Conservation (phyloP, 2,888 invertebrate genomes). For the Tromatobia lineatoria region DNA sequence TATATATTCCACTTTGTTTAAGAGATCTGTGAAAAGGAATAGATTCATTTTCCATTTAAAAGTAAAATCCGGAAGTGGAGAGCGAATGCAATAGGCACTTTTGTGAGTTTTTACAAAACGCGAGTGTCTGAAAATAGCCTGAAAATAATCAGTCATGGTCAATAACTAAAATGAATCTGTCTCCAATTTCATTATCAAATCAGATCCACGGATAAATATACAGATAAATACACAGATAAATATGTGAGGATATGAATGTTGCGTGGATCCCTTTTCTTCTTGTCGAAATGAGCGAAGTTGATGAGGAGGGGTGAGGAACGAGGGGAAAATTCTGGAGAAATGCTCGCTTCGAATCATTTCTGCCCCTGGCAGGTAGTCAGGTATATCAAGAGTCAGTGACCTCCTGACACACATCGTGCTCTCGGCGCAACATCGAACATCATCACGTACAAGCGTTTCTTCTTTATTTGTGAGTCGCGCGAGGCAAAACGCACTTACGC, state of each 20-base stretch:
- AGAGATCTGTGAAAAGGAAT: too few relatives aligned
- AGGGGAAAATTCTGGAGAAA: conserved; percentile 27
- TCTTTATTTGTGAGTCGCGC: conserved; percentile 61
- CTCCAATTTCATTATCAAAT: background rate
- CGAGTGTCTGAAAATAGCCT: too few relatives aligned
- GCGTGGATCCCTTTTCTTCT: background rate
- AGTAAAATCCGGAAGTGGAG: too few relatives aligned
- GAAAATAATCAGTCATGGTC: too few relatives aligned
- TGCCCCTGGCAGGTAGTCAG: conserved; percentile 55
- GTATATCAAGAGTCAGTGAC: conserved; percentile 74
- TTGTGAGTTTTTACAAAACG: too few relatives aligned
- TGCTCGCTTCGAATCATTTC: conserved; percentile 54
- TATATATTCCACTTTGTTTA: too few relatives aligned
- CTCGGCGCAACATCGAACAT: conserved; percentile 50
- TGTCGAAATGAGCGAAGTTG: background rate
- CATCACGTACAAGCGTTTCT: conserved; percentile 64
- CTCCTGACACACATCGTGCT: conserved; percentile 76
- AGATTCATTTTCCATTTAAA: too few relatives aligned
- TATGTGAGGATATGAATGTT: too few relatives aligned
- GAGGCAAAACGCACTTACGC: conserved; percentile 38
- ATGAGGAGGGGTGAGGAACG: background rate
- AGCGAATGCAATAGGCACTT: too few relatives aligned
- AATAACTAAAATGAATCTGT: background rate
- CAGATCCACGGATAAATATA: background rate
- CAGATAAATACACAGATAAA: too few relatives aligned